Conservation (phyloP, 2,888 invertebrate species). For the Drosophila paramelanica region DNA sequence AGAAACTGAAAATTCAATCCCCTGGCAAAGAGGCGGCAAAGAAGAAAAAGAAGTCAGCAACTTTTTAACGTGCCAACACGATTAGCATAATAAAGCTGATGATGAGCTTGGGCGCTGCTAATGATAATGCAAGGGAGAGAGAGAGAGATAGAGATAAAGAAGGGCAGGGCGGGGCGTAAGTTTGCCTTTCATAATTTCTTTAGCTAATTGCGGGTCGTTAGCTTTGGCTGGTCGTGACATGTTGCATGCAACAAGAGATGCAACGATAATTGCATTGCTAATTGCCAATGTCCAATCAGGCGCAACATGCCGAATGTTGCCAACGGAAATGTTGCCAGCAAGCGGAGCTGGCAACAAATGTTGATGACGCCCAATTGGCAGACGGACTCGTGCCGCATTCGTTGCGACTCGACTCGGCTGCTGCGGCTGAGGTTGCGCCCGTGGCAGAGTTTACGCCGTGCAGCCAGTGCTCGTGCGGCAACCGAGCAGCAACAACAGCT, state of each 20-base stretch:
- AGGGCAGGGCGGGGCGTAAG: constrained; percentile 40
- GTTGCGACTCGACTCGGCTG: constrained; percentile 18
- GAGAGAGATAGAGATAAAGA: background rate
- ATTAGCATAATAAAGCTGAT: constrained; percentile 39
- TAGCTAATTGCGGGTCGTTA: constrained; percentile 71
- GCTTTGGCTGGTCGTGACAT: constrained; percentile 46
- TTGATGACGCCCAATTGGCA: constrained; percentile 63
- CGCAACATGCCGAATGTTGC: constrained; percentile 22
- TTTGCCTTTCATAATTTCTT: constrained; percentile 60
- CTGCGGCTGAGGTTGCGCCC: constrained; percentile 14
- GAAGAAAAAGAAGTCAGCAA: constrained; percentile 15
- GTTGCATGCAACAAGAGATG: constrained; percentile 10
- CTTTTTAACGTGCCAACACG: constrained; percentile 27
- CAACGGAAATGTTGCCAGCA: constrained; percentile 44
- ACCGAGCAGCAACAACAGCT: constrained; percentile 31
- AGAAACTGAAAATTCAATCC: constrained; percentile 73
- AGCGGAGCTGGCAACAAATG: background rate
- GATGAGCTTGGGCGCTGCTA: constrained; percentile 9
- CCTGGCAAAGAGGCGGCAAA: constrained; percentile 19
- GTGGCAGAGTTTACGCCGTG: constrained; percentile 24
- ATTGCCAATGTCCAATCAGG: constrained; percentile 60
- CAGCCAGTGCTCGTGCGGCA: constrained; percentile 64
- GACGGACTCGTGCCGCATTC: constrained; percentile 24
- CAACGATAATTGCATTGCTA: constrained; percentile 65
- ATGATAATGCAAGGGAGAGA: constrained; percentile 25